Base-by-base conservation (phyloP, 2,113 vertebrate genomes). In the Mustelus asterias region DNA sequence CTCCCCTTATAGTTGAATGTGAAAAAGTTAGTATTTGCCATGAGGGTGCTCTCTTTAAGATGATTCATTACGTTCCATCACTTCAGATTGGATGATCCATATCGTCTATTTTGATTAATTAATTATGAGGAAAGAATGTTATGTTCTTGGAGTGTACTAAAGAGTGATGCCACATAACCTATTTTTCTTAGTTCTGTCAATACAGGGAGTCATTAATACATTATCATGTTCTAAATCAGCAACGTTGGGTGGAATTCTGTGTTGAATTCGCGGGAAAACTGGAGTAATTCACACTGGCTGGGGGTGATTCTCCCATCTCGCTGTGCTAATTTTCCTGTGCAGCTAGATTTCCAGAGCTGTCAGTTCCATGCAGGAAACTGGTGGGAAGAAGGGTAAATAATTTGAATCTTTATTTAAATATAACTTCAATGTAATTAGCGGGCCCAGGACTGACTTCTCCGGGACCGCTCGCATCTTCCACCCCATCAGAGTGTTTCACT, bases 71-170 rank as follows among this genome's bases (percentile, higher is more conserved):
- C 24, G 2, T 48, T 48, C 24, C 41, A 95, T 95, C 93, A 95
- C 67, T 95, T 95, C n/a, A 44, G 67, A 95, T 72, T 70, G 67
- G 93, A 72, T 95, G 67, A 95, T 41, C 11, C 67, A 95, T 24
- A 95, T 20, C 26, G 37, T 95, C 8, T 95, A 67, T 95, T 69
- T 26, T 72, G 67, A 95, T 72, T 95, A 67, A 72, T 95, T 70
- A 70, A 95, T 95, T 95, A 41, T 72, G 67, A 70, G 41, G n/a
- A 95, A 95, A 69, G 26, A 95, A 48, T 72, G 37, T 29, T 70
- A 70, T 95, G 72, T 95, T 95, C 67, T 95, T 37, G 41, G 67
- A 95, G 93, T 67, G 70, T 95, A 72, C n/a, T 95, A 26, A 95
- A 95, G 67, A 48, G 24, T 95, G 65, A 94, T 72, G 67, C 65